phyloP scores from a whole-genome alignment of 2,113 vertebrate species.

The Ariopsis seemanni region DNA sequence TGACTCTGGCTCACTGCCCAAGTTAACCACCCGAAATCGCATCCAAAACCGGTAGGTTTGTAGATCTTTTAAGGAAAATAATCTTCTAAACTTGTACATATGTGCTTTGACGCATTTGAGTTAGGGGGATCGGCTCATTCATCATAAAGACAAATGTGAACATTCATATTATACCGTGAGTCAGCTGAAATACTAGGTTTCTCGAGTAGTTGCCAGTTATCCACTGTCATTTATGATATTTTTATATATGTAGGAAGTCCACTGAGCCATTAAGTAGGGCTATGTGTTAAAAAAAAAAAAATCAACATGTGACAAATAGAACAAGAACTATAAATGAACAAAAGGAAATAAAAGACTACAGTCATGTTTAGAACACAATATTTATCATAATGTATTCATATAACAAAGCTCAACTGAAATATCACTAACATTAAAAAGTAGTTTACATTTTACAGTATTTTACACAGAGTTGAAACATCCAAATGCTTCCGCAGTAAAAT shows the following conservation, averaged over 20 bases:
- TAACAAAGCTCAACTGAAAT: neutral
- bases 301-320: neutral
- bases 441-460: neutral
- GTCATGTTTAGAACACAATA: neutral
- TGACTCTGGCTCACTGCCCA: neutral
- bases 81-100: neutral
- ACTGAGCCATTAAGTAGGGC: neutral
- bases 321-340: neutral
- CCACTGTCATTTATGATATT: neutral
- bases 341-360: neutral
- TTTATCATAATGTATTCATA: neutral
- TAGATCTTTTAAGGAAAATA: neutral
- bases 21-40: neutral
- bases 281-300: neutral
- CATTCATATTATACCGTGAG: neutral
- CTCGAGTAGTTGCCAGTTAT: neutral
- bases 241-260: neutral
- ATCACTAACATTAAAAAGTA: neutral
- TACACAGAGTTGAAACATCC: neutral
- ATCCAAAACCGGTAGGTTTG: neutral
- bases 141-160: neutral
- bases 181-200: neutral
- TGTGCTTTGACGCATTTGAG: neutral
- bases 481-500: neutral
- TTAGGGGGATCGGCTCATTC: neutral